phyloP scores from a whole-genome alignment of 2,797 vertebrate species.

The Cephalopachus bancanus region DNA sequence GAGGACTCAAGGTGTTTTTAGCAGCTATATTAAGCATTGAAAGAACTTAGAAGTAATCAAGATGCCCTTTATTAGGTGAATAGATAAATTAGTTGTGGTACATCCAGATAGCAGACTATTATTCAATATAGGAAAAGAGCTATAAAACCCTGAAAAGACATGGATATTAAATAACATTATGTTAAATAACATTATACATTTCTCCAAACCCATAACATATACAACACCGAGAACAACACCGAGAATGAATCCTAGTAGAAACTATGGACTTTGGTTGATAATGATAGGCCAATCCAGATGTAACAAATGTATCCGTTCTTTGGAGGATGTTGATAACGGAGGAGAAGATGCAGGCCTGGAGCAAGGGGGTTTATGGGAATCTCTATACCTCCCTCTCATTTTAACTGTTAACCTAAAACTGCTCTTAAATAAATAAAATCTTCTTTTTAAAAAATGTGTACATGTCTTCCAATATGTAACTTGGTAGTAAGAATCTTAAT shows the following conservation, averaged over 20 bases:
- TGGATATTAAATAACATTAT: too few relatives aligned
- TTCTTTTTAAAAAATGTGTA: background rate
- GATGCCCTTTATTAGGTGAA: background rate
- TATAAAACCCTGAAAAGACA: background rate
- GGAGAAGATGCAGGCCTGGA: background rate
- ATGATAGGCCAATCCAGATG: background rate
- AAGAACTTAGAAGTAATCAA: background rate
- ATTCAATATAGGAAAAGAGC: background rate
- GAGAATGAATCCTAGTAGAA: background rate
- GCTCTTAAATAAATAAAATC: background rate
- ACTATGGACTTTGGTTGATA: background rate
- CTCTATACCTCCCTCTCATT: background rate
- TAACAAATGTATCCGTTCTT: background rate
- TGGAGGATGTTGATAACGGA: background rate
- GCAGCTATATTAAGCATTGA: background rate
- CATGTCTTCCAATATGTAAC: constrained; percentile 6
- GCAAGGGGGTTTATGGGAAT: fast-evolving
- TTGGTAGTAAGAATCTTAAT: constrained; percentile 9
- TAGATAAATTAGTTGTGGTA: background rate
- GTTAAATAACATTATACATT: too few relatives aligned
- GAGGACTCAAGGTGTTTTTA: background rate
- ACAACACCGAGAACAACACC: background rate
- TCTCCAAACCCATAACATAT: background rate
- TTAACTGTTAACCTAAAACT: background rate
- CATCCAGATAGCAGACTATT: background rate